These are phyloP conservation scores for Drosophila siamana DNA, from an alignment of 2,888 invertebrate species.

Conservation along the genomic window DNA sequence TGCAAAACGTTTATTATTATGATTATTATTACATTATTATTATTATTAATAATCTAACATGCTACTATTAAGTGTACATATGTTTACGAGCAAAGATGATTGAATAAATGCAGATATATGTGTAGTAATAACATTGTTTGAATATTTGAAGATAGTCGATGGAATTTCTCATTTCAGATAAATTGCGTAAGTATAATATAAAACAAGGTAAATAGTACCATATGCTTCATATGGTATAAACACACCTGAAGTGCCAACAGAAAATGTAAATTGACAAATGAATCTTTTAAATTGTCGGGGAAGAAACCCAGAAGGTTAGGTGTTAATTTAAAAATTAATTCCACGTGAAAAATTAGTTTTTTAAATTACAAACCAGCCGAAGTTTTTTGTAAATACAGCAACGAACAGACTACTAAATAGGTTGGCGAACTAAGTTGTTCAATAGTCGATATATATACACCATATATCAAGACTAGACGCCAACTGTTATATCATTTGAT, in stretches of 20 bases:
- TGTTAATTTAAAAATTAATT: no score
- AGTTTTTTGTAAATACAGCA: background rate
- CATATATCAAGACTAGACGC: background rate
- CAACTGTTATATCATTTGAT: background rate
- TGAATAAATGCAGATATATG: slow-evolving; percentile 58
- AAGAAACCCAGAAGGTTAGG: background rate
- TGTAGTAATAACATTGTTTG: slow-evolving; percentile 31
- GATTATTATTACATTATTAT: slow-evolving; percentile 48
- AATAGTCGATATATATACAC: no score
- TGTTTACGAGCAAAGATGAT: slow-evolving; percentile 50
- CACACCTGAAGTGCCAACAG: no score
- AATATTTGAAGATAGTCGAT: background rate
- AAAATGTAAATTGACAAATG: no score
- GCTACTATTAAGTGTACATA: slow-evolving; percentile 75
- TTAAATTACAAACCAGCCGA: background rate
- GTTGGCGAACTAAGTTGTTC: no score
- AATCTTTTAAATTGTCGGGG: no score
- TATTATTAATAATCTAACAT: slow-evolving; percentile 53
- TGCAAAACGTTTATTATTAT: slow-evolving; percentile 62
- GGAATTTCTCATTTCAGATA: background rate
- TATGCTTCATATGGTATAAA: no score
- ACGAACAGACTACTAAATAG: no score
- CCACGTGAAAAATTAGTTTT: background rate
- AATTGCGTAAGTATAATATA: slow-evolving; percentile 6
- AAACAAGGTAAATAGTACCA: background rate